Percentiles rank a stretch among this genome's conserved stretches.
Conservation (phyloP, 2,888 invertebrate genomes). For the Drosophila anomalata region DNA sequence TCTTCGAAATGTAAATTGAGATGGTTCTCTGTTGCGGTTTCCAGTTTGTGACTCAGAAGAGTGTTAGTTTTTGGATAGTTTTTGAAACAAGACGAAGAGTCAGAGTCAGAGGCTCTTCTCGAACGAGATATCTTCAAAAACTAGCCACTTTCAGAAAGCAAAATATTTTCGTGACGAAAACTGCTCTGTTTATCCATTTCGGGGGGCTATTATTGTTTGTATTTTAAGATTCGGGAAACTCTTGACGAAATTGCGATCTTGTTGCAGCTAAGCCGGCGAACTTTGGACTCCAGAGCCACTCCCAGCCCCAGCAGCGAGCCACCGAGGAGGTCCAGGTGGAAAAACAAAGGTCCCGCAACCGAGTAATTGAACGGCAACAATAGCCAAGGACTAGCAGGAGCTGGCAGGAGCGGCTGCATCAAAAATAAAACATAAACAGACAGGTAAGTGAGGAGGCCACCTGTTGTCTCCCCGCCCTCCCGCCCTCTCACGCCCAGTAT, state of each 20-base stretch:
- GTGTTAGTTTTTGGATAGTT: constrained; percentile 30
- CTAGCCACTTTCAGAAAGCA: neutral
- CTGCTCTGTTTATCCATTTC: constrained; percentile 3
- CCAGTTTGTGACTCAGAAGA: constrained; percentile 24
- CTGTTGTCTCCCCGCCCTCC: constrained; percentile 53
- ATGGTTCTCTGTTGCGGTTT: neutral
- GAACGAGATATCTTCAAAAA: neutral
- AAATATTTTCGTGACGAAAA: neutral
- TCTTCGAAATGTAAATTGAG: neutral
- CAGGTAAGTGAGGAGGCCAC: constrained; percentile 59
- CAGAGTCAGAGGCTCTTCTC: constrained; percentile 2
- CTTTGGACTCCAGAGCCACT: neutral
- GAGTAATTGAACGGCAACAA: constrained; percentile 37
- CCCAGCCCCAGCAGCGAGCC: no score
- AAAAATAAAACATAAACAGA: constrained; percentile 40
- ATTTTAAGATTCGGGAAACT: constrained; percentile 2
- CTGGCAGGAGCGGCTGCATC: neutral
- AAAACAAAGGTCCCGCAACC: constrained; percentile 18
- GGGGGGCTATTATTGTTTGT: constrained; percentile 23
- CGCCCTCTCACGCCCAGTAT: neutral
- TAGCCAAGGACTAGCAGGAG: constrained; percentile 14
- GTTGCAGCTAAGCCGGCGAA: constrained; percentile 37
- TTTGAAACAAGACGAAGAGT: constrained; percentile 9
- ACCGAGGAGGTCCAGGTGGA: constrained; percentile 19
- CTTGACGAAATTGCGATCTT: constrained; percentile 13